Percentiles rank a stretch among this genome's conserved stretches.
Evolutionary conservation across 1,140 invertebrate genomes (phyloP).

Genomic region (Ceratina japonica): DNA sequence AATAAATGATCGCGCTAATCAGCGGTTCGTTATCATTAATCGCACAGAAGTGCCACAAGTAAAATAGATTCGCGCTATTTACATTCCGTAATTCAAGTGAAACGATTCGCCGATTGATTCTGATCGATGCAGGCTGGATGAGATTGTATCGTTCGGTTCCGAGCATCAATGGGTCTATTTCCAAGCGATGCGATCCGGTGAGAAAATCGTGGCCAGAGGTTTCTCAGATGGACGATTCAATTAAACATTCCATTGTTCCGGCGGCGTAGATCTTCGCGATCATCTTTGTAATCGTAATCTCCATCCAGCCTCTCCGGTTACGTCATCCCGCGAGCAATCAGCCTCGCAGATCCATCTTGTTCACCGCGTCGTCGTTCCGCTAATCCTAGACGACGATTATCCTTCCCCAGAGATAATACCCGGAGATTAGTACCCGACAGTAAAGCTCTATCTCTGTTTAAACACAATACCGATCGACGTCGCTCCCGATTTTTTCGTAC

Average conservation of each 20-base stretch:
- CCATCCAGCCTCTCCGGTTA: not conserved
- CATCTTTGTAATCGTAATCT: slow-evolving; percentile 19
- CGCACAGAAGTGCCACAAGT: no score
- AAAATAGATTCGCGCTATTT: no score
- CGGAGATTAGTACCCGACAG: no score
- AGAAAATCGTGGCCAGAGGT: slow-evolving; percentile 11
- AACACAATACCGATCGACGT: no score
- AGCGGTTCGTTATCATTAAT: no score
- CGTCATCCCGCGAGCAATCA: slow-evolving; percentile 24
- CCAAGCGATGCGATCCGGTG: not conserved
- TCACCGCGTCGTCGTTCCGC: not conserved
- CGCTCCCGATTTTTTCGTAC: no score
- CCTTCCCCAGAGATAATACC: not conserved
- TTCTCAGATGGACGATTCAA: slow-evolving; percentile 37
- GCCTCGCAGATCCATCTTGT: not conserved
- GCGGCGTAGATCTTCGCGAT: not conserved
- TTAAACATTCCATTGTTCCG: slow-evolving; percentile 29
- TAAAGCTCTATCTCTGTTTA: no score
- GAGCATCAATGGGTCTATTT: not conserved
- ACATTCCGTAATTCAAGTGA: no score
- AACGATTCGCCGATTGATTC: no score
- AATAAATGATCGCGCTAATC: no score
- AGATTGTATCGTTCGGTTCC: not conserved
- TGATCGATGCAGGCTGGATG: no score
- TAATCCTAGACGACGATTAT: slow-evolving; percentile 3